Evolutionary conservation across 2,888 invertebrate species (phyloP), one percentile per base, ranked within the genome.

Genomic region (Phymatocera aterrima): DNA sequence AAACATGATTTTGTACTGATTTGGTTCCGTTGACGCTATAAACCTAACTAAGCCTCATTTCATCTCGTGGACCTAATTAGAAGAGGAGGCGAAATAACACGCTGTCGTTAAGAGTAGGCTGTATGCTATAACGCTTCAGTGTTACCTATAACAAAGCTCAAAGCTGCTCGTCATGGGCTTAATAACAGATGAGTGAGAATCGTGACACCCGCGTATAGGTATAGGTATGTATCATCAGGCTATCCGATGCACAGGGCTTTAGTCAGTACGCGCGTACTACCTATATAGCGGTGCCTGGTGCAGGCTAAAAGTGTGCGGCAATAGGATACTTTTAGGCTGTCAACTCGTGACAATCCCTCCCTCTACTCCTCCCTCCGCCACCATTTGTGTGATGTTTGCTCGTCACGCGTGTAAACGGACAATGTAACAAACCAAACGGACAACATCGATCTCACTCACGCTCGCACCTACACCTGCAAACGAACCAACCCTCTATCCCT

Each of bases 341-440:
- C 68, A 46, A 68, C 43, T 46, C 68, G 24, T 46, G 46, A 43
- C 68, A 34, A 31, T 31, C 28, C 18, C 51, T 3, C n/a, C 34
- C 18, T 37, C 4, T 3, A 51, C 3, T 12, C 51, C 24, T 28
- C 57, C 57, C 28, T 8, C 28, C 1, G 10, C 51, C 28, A 1
- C 8, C 12, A 21, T 10, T 57, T 3, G 34, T 40, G 8, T 64
- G 18, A 64, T 64, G 40, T 64, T 64, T 64, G 64, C 40, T 64
- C 64, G 37, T 64, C 40, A 64, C 64, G 64, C 64, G 64, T 68
- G 68, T 68, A 68, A 43, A 46, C 68, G 68, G 28, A 68, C 68
- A 24, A 24, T 68, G 64, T 64, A 64, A 64, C 37, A 64, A 64
- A 64, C 46, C 43, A 28, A 43, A 46, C 68, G 28, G 24, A 46